Base-by-base conservation (phyloP, 2,888 invertebrate genomes). In the Prosapia bicincta region DNA sequence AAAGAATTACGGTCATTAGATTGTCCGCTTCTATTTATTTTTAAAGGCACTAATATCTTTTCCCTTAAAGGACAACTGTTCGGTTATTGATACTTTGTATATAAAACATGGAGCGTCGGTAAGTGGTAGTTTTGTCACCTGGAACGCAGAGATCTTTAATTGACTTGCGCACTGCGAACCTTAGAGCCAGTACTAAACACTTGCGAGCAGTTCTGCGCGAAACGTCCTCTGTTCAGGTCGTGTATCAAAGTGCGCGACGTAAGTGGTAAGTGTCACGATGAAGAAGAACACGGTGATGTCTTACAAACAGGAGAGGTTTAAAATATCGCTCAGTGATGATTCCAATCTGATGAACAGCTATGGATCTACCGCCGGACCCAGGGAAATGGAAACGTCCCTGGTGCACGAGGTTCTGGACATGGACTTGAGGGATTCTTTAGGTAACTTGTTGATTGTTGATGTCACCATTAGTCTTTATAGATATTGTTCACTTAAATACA, bases 291-390 rank as follows among this genome's bases (percentile, higher is more conserved):
- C 74, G 26, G 26, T 69, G 9, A 26, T 38, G 20, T 69, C 76
- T 23, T 76, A 69, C n/a, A 76, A 73, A 43, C 69, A 73, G 72
- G 76, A 76, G 38, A 28, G 76, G 66, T 76, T 76, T 30, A 76
- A 76, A 73, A 73, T 76, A 66, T 70, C 73, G 3, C 32, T 69
- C 26, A 76, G 76, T 66, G 76, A 76, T 6, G 76, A 76, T 13
- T 68, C 66, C 1, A 76, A 73, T 43, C 25, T 70, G 65, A 71
- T 38, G 71, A 74, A 74, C 68, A 72, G 73, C 28, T 76, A 76
- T 38, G 76, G 76, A 20, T 54, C 54, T 9, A 54, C 54, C 3
- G 54, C 54, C 3, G 54, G 54, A n/a, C 54, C 54, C 2, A 54
- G 5, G 20, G 54, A 54, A 20, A 54, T 54, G 54, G 54, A 54